phyloP scores from a whole-genome alignment of 2,113 vertebrate species.

The Marmota monax region DNA sequence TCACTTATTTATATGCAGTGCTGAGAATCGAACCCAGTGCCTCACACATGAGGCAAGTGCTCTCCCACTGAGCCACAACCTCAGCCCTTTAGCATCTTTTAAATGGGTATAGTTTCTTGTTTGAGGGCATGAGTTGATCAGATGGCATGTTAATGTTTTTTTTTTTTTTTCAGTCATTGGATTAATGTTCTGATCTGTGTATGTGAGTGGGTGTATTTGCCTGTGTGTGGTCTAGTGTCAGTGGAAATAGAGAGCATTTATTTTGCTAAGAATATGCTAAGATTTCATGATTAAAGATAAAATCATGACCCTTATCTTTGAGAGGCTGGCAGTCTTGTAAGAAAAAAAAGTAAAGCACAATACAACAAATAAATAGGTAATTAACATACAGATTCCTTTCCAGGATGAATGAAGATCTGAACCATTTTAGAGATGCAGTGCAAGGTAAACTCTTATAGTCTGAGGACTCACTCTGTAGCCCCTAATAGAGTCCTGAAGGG shows the following conservation, averaged over 20 bases:
- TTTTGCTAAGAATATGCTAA: neutral
- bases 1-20: too few relatives aligned
- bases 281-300: neutral
- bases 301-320: neutral
- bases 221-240: neutral
- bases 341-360: neutral
- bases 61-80: too few relatives aligned
- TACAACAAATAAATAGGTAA: neutral
- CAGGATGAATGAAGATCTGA: neutral
- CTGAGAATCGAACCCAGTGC: too few relatives aligned
- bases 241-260: neutral
- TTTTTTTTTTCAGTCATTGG: neutral
- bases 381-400: neutral
- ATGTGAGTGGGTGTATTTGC: neutral
- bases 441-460: neutral
- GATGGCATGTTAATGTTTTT: neutral
- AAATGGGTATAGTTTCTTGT: neutral
- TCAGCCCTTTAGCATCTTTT: neutral
- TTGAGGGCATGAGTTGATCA: neutral
- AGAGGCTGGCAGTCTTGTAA: neutral
- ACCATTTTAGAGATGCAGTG: accelerated
- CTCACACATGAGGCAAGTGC: too few relatives aligned
- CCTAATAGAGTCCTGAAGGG: too few relatives aligned
- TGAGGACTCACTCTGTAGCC: too few relatives aligned
- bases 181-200: neutral